Evolutionary conservation across 2,888 invertebrate genomes (phyloP).

Genomic region (Belgica antarctica): DNA sequence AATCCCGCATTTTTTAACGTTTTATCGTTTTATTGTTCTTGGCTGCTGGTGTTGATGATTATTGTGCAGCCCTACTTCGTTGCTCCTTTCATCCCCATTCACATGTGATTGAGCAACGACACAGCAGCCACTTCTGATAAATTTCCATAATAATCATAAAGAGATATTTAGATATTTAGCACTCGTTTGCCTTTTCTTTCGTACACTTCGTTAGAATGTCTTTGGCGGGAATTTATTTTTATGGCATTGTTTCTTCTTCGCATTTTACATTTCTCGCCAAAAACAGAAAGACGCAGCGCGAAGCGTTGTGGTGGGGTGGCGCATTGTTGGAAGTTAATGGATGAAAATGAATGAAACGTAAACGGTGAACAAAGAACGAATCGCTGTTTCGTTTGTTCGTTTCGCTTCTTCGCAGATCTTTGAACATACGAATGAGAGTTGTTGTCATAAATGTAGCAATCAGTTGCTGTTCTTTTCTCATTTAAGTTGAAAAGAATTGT

Average conservation of each 20-base stretch:
- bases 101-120: conserved; percentile 6
- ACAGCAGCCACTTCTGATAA: conserved; percentile 30
- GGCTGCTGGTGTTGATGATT: conserved; percentile 37
- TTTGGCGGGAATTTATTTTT: conserved; percentile 23
- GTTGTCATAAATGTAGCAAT: neutral
- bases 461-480: neutral
- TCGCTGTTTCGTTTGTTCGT: neutral
- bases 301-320: neutral
- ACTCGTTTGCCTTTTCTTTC: conserved; percentile 28
- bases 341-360: conserved; percentile 37
- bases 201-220: neutral
- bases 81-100: neutral
- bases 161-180: conserved; percentile 43
- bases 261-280: neutral
- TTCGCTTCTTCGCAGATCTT: neutral
- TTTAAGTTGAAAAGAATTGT: neutral
- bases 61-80: neutral
- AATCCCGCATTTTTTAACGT: conserved; percentile 1
- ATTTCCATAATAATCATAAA: conserved; percentile 40
- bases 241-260: conserved; percentile 16
- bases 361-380: neutral
- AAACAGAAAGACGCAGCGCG: neutral
- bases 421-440: neutral
- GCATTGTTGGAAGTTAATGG: conserved; percentile 30
- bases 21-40: conserved; percentile 41